Evolutionary conservation across 2,888 invertebrate species (phyloP), one percentile per base, ranked within the genome.

Genomic region (Luperina nickerlii): DNA sequence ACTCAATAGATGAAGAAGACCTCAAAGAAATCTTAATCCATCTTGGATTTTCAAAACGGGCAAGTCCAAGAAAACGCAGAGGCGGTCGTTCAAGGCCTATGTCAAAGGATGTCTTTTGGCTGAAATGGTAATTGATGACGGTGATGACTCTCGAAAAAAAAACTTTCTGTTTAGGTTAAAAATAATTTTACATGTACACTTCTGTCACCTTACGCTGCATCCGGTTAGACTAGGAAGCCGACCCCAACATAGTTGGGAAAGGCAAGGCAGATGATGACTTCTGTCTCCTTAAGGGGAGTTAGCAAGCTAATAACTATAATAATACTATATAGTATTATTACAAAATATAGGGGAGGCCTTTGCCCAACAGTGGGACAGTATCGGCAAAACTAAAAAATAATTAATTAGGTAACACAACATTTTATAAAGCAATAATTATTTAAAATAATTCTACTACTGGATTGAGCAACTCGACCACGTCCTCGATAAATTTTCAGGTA

Each of bases 401-500:
- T 24, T 20, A 54, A 54, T 20, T 54, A 57, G 9, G 24, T 57
- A 13, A 18, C 0, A 51, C 42, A 27, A 51, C 0, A 54, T 27
- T 42, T 51, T 45, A 51, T 9, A 32, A 4, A 9, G 6, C 45
- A 32, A 45, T 20, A 32, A n/a, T 72, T 20, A 20, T 20, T 20
- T 20, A 7, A 27, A 20, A 48, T 27, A 42, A 51, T 54, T 63
- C 70, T 54, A 67, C n/a, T 27, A 57, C 32, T 48, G 2, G 4
- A 63, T 67, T 76, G 32, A 63, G 42, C 54, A 74, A 63, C 15
- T 68, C 2, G 0, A 20, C 24, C 27, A 54, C 27, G 63, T 60
- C 32, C 62, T 66, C 69, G 65, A 80, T 48, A 38, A 60, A 57
- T 69, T 51, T 65, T 38, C 18, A 54, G 15, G 63, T 69, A 42